Conservation (phyloP, 2,113 vertebrate genomes). For the Strix uralensis region DNA sequence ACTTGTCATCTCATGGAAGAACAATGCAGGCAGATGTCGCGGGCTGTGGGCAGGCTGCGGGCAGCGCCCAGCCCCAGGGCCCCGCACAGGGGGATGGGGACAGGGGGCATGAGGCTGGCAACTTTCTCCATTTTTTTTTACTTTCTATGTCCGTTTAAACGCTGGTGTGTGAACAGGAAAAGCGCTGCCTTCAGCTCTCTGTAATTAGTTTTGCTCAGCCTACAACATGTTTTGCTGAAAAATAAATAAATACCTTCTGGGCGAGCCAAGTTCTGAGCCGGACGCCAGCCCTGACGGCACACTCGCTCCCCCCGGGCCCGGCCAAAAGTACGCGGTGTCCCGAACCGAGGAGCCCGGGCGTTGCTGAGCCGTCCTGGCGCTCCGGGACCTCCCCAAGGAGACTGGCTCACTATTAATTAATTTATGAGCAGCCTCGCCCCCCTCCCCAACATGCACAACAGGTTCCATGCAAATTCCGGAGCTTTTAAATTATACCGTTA, state of each 20-base stretch:
- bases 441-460: conserved; percentile 69
- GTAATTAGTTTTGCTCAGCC: conserved; percentile 43
- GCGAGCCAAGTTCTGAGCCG: conserved; percentile 32
- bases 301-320: background rate
- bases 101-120: background rate
- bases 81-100: background rate
- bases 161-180: background rate
- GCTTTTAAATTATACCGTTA: conserved; percentile 86
- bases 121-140: background rate
- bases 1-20: background rate
- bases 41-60: background rate
- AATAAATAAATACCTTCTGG: conserved; percentile 43
- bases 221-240: conserved; percentile 57
- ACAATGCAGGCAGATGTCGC: background rate
- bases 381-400: conserved; percentile 34
- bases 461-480: conserved; percentile 81
- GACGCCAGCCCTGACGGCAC: conserved; percentile 9
- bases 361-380: background rate
- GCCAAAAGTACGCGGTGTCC: conserved; percentile 65
- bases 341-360: background rate
- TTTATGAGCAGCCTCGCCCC: conserved; percentile 30
- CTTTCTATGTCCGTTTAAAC: background rate
- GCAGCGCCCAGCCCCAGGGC: background rate
- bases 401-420: conserved; percentile 53
- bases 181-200: conserved; percentile 11